Evolutionary conservation across 2,797 vertebrate genomes (phyloP), one percentile per base, ranked within the genome.

Genomic region (Calcarius lapponicus): DNA sequence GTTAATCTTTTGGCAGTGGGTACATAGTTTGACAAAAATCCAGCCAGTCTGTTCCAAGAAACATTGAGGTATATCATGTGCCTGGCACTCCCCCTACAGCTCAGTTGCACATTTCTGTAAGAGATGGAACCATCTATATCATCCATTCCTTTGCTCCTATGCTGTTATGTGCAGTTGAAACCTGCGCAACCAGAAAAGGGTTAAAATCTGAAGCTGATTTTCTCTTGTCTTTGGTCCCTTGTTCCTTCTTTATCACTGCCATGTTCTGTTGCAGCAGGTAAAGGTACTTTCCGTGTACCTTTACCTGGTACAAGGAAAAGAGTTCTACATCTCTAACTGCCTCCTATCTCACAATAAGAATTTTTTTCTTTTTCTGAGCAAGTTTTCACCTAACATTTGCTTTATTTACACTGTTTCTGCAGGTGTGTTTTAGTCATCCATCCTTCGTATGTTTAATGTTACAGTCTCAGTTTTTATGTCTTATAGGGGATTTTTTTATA

Each of bases 271-370:
- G 43, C 86, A 93, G 56, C 14, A 34, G 28, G 36, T 36, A 36
- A 36, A 36, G 36, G 36, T 36, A 36, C 36, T 36, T 36, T 36
- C 36, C 36, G 8, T 36, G 36, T 36, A 36, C 9, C 70, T 96
- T 98, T 98, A 97, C 97, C 96, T 98, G 98, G 97, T 97, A 97
- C 89, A 66, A 96, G 98, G 97, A 98, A 98, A 98, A 98, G 95
- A 98, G 97, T 98, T 65, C 97, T 98, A 98, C 97, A 98, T 98
- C 98, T 98, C 98, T 97, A 97, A 98, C 97, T 99, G 98, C 97
- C 98, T 98, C 95, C 17, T 9, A 6, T 28, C 36, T 86, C 21
- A 2, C 98, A 98, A 98, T 98, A 71, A 80, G 48, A 71, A 58
- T 70, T 26, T 4, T 21, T 95, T 94, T 65, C n/a, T 80, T 72